These are phyloP conservation scores for Nyctereutes procyonoides DNA, from an alignment of 2,113 vertebrate species.

Conservation along the genomic window DNA sequence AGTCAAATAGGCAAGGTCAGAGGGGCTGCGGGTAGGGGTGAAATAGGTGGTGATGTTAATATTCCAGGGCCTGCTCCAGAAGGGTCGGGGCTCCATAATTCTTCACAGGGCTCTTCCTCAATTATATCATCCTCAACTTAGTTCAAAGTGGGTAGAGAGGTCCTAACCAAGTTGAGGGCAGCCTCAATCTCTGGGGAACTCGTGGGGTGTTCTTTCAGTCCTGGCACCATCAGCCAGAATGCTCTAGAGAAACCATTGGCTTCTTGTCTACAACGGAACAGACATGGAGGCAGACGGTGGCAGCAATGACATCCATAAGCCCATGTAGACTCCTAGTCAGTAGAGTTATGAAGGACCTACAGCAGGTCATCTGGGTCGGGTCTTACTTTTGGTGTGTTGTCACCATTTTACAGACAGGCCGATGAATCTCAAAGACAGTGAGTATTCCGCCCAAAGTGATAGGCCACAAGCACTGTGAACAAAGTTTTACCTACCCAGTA, in stretches of 20 bases:
- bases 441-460: not conserved
- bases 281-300: not conserved
- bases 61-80: not conserved
- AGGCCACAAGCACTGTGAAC: not conserved
- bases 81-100: not conserved
- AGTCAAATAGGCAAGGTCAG: not conserved
- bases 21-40: not conserved
- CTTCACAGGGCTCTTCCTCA: not conserved
- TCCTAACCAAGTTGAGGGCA: not conserved
- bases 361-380: not conserved
- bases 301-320: fast-evolving
- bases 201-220: not conserved
- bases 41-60: not conserved
- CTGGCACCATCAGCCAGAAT: not conserved
- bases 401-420: not conserved
- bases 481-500: not conserved
- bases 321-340: not conserved
- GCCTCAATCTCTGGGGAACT: not conserved
- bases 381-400: not conserved
- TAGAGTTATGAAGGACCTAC: not conserved
- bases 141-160: not conserved
- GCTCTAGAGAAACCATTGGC: not conserved
- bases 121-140: not conserved
- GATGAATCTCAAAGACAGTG: not conserved
- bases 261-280: not conserved